phyloP scores from a whole-genome alignment of 37 sponge, comb jelly and placozoan genomes.

The Diacarnus erythraeanus region DNA sequence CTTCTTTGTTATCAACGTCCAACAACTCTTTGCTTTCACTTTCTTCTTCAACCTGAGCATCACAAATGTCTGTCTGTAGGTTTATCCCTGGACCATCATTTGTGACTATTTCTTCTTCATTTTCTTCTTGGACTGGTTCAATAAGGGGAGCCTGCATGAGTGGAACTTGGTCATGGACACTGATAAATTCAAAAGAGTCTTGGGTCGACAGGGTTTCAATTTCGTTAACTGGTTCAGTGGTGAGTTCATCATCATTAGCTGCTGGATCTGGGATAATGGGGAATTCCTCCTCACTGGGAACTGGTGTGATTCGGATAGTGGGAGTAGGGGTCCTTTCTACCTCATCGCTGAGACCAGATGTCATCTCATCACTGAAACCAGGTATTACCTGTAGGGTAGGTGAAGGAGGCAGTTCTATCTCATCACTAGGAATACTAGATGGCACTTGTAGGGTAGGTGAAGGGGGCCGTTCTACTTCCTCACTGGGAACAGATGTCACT shows the following conservation, averaged over 20 bases:
- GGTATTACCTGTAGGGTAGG: too few relatives aligned
- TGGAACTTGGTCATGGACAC: not conserved
- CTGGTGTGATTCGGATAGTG: not conserved
- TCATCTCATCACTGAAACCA: too few relatives aligned
- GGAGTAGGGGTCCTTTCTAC: not conserved
- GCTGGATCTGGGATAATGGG: not conserved
- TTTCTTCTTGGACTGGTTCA: not conserved
- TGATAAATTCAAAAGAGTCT: conserved; percentile 17
- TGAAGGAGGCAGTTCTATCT: not conserved
- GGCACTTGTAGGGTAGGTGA: too few relatives aligned
- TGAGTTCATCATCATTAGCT: not conserved
- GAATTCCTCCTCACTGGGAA: too few relatives aligned
- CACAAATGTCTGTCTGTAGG: not conserved
- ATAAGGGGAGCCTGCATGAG: not conserved
- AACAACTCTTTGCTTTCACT: too few relatives aligned
- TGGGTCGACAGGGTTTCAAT: not conserved
- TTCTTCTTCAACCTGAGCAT: not conserved
- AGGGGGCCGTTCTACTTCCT: not conserved
- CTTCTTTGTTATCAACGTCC: too few relatives aligned
- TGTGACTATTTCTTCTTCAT: too few relatives aligned
- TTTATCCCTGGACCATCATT: not conserved
- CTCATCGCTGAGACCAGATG: not conserved
- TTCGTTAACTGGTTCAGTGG: not conserved
- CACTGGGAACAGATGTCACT: too few relatives aligned
- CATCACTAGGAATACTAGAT: not conserved